Evolutionary conservation across 2,113 vertebrate species (phyloP).

Genomic region (Irena cyanogastra): DNA sequence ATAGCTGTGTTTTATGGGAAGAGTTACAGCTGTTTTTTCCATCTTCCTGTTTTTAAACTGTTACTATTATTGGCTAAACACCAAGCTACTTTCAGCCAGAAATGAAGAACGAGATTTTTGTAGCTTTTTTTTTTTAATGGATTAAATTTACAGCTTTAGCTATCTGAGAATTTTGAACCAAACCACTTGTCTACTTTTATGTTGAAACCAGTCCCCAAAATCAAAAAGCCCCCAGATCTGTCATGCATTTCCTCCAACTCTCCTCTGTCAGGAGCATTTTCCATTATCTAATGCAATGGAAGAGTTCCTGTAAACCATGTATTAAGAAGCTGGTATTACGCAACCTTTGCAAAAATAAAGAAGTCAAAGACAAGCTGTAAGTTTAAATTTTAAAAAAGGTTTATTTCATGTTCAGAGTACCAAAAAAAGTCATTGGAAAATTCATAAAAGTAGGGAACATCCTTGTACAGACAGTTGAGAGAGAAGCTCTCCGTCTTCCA

Average conservation of each 20-base stretch:
- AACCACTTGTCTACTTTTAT: not conserved
- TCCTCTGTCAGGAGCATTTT: conserved; percentile 12
- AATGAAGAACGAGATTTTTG: not conserved
- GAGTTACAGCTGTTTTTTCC: conserved; percentile 14
- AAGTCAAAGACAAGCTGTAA: not conserved
- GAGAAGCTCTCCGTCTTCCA: not conserved
- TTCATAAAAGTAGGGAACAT: not conserved
- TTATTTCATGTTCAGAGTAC: not conserved
- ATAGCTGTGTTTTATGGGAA: not conserved
- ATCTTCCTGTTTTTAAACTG: conserved; percentile 36
- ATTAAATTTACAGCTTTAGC: not conserved
- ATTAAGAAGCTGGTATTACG: not conserved
- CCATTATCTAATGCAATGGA: conserved; percentile 2
- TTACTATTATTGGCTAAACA: conserved; percentile 10
- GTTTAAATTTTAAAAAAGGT: not conserved
- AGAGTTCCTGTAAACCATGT: conserved; percentile 11
- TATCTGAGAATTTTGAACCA: not conserved
- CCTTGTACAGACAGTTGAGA: not conserved
- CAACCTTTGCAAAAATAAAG: conserved; percentile 20
- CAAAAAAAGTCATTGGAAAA: not conserved
- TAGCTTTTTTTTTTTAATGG: not conserved
- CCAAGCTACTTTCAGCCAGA: not conserved
- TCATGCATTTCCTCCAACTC: not conserved
- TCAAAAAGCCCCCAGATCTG: not conserved
- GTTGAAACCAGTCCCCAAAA: not conserved